Base-by-base conservation (phyloP, 1,140 invertebrate species). In the Diabrotica virgifera region DNA sequence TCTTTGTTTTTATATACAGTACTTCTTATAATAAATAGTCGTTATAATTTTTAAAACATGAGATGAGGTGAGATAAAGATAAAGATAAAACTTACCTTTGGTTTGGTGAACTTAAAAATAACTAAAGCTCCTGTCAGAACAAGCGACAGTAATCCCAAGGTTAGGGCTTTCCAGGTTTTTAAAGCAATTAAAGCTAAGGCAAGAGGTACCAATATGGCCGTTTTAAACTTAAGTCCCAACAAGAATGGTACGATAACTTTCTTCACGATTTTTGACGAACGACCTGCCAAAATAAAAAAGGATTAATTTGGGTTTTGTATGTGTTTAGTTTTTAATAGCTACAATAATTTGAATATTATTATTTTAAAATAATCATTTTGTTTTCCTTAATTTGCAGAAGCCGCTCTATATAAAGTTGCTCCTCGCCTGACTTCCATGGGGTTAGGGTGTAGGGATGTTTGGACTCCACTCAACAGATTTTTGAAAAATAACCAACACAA, bases 161-260 rank as follows among this genome's bases (percentile, higher is more conserved):
- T 93, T 62, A 93, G 80, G 24, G 91, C 91, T 76, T 94, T 94
- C 91, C 91, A 93, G 24, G 91, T 93, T 77, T 93, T 93, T 13
- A 93, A 79, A 0, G 91, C 91, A 74, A 93, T 93, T 54, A 93
- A 80, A 57, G 90, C 89, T 14, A 93, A 81, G 6, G 90, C 90
- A 36, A 93, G 76, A 0, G 91, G 91, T 9, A 92, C 89, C 70
- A 93, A 77, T 11, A 91, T 89, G 0, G 90, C 90, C 38, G 90
- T 87, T 79, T 93, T 93, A 81, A 93, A 90, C 78, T 93, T 93
- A 62, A 93, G 80, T 69, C 91, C 91, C 64, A 93, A 80, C 36
- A 93, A 82, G 84, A 93, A 93, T 13, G 91, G 91, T 63, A 93
- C 85, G 74, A 93, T 83, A 35, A 92, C 87, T 79, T 91, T 92